These are phyloP conservation scores for Trissolcus basalis DNA, from an alignment of 1,140 invertebrate species.

Conservation along the genomic window DNA sequence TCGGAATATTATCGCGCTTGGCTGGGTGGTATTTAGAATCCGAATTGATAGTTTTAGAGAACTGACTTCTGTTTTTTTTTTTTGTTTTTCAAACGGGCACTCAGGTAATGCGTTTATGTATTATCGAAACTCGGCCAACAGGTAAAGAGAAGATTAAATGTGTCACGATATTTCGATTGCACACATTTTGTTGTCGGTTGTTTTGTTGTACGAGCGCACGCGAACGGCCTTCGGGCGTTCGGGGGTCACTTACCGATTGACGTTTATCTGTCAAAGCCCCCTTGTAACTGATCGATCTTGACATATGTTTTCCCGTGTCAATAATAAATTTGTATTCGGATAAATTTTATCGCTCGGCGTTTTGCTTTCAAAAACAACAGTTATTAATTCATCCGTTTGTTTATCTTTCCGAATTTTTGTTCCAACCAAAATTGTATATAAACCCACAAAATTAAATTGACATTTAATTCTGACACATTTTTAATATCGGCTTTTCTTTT, in stretches of 20 bases:
- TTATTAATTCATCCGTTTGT: no score
- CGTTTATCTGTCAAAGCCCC: conserved; percentile 50
- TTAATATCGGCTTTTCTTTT: not conserved
- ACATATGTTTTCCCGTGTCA: conserved; percentile 44
- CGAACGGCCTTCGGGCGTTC: conserved; percentile 43
- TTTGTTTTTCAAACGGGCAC: no score
- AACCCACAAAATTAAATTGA: no score
- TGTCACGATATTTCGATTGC: conserved; percentile 33
- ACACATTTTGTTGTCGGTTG: conserved; percentile 30
- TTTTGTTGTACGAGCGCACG: conserved; percentile 40
- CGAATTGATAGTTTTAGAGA: no score
- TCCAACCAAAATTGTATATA: not conserved
- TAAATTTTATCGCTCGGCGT: conserved; percentile 28
- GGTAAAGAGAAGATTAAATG: conserved; percentile 48
- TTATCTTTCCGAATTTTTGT: no score
- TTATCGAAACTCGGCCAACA: conserved; percentile 50
- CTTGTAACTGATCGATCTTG: conserved; percentile 50
- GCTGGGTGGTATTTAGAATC: no score
- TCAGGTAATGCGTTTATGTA: conserved; percentile 33
- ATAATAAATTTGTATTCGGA: conserved; percentile 49
- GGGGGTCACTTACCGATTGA: conserved; percentile 54
- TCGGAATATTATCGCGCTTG: no score
- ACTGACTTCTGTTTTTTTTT: no score
- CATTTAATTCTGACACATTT: no score
- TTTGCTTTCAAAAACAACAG: no score